Evolutionary conservation across 2,113 vertebrate genomes (phyloP).

Genomic region (Caloenas nicobarica): DNA sequence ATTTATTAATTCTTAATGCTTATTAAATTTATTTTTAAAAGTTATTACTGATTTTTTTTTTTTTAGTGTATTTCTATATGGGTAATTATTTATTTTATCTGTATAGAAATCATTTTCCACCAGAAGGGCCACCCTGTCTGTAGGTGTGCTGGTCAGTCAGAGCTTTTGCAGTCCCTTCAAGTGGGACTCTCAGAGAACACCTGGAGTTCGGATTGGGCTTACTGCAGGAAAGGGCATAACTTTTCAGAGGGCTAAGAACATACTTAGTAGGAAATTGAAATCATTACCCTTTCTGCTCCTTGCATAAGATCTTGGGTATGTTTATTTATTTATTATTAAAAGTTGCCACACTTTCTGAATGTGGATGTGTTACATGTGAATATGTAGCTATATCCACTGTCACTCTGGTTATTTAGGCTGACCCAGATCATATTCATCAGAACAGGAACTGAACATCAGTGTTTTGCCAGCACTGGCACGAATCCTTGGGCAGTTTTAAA

Average conservation of each 20-base stretch:
- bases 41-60: not conserved
- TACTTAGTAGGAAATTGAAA: not conserved
- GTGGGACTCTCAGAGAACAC: not conserved
- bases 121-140: not conserved
- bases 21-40: not conserved
- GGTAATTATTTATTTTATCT: not conserved
- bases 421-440: not conserved
- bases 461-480: not conserved
- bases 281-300: not conserved
- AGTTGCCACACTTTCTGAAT: not conserved
- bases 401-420: rapidly evolving
- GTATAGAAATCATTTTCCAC: not conserved
- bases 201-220: not conserved
- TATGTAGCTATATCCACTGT: not conserved
- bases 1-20: not conserved
- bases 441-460: not conserved
- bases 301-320: not conserved
- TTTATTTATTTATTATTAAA: not conserved
- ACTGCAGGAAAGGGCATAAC: not conserved
- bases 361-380: not conserved
- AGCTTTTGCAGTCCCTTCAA: not conserved
- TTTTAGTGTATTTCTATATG: not conserved
- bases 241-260: not conserved
- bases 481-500: not conserved
- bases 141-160: not conserved